Percentiles rank a stretch among this genome's conserved stretches.
Conservation (phyloP, 1,140 invertebrate species). For the Solenopsis fugax region DNA sequence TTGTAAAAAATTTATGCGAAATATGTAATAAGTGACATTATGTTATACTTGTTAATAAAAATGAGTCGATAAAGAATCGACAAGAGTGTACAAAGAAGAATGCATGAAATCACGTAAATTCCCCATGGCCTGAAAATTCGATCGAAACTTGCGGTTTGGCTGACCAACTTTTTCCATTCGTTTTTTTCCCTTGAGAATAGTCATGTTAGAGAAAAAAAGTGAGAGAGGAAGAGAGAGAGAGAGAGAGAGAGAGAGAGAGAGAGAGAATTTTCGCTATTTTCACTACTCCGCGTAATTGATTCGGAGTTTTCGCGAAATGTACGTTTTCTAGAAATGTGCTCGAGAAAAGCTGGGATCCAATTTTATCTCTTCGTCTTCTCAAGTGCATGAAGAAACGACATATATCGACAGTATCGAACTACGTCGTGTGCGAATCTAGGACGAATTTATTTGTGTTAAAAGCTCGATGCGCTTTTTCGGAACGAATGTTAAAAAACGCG, state of each 20-base stretch:
- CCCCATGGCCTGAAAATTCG: slow-evolving; percentile 52
- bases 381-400: slow-evolving; percentile 31
- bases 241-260: not conserved
- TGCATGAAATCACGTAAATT: slow-evolving; percentile 42
- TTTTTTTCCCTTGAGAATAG: slow-evolving; percentile 39
- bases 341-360: slow-evolving; percentile 44
- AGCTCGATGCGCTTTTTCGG: slow-evolving; percentile 29
- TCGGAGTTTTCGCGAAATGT: slow-evolving; percentile 52
- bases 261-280: slow-evolving; percentile 53
- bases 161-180: slow-evolving; percentile 67
- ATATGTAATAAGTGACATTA: not conserved
- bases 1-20: slow-evolving; percentile 2
- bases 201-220: not conserved
- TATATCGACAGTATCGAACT: slow-evolving; percentile 44
- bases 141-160: slow-evolving; percentile 65
- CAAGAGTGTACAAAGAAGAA: not conserved
- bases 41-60: slow-evolving; percentile 1
- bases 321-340: slow-evolving; percentile 53
- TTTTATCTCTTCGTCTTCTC: slow-evolving; percentile 42
- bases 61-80: slow-evolving; percentile 1
- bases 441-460: slow-evolving; percentile 57
- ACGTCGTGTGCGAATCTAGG: slow-evolving; percentile 39
- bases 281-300: slow-evolving; percentile 53
- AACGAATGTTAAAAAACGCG: not conserved
- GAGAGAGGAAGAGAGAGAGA: not conserved